Conservation (phyloP, 2,113 vertebrate genomes). For the Thalassarche chlororhynchos region DNA sequence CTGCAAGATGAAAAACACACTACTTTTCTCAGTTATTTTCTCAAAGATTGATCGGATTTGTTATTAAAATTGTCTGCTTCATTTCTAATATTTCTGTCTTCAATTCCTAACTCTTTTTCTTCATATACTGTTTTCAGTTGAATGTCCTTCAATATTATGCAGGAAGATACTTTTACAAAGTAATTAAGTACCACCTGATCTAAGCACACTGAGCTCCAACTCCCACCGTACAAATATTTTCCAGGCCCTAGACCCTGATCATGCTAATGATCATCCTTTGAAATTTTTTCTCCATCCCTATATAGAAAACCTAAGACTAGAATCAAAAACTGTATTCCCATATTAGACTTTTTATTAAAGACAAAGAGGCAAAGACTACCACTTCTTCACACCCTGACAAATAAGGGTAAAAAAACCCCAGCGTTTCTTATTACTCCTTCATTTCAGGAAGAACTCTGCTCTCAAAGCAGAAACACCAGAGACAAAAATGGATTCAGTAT, state of each 20-base stretch:
- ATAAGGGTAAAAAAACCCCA: background rate
- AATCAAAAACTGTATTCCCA: background rate
- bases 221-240: background rate
- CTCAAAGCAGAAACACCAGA: background rate
- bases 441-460: background rate
- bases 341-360: background rate
- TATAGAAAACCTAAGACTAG: background rate
- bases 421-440: background rate
- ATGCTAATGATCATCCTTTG: background rate
- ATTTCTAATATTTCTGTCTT: background rate
- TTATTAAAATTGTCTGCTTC: background rate
- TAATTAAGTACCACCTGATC: background rate
- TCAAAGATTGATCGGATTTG: background rate
- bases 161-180: background rate
- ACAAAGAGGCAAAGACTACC: background rate
- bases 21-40: background rate
- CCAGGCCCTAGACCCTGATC: background rate
- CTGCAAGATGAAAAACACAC: background rate
- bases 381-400: background rate
- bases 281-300: background rate
- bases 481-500: background rate
- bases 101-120: background rate
- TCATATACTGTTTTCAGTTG: background rate
- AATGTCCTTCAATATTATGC: background rate
- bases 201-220: background rate